Conservation (phyloP, 1,140 invertebrate genomes). For the Scaptomyza montana region DNA sequence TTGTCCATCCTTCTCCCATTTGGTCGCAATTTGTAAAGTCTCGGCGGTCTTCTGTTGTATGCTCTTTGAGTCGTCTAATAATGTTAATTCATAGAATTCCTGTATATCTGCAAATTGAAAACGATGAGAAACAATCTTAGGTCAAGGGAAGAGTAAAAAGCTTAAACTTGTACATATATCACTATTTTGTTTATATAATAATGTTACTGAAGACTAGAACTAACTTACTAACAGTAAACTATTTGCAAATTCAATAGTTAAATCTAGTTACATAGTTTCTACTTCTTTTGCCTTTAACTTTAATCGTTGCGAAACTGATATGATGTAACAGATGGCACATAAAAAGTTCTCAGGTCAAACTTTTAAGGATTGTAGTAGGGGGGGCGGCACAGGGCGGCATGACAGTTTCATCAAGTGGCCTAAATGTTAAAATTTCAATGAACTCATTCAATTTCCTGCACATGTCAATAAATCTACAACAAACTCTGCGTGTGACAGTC, state of each 20-base stretch:
- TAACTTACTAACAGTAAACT: too few relatives aligned
- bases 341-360: slow-evolving; percentile 16
- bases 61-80: slow-evolving; percentile 97
- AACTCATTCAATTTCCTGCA: slow-evolving; percentile 74
- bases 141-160: neutral
- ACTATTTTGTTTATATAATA: too few relatives aligned
- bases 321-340: neutral
- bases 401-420: slow-evolving; percentile 3
- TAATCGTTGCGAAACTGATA: neutral
- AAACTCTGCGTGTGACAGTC: neutral
- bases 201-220: too few relatives aligned
- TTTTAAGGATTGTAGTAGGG: neutral
- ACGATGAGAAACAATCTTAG: neutral
- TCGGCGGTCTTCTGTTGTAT: slow-evolving; percentile 97
- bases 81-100: slow-evolving; percentile 98
- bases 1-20: slow-evolving; percentile 91
- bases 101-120: slow-evolving; percentile 94
- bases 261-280: too few relatives aligned
- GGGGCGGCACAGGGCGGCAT: slow-evolving; percentile 8
- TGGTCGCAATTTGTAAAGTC: slow-evolving; percentile 97
- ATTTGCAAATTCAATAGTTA: neutral
- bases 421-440: too few relatives aligned
- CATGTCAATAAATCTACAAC: slow-evolving; percentile 45
- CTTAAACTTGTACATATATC: neutral
- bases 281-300: neutral